Base-by-base conservation (phyloP, 2,113 vertebrate genomes). In the Carlito syrichta region DNA sequence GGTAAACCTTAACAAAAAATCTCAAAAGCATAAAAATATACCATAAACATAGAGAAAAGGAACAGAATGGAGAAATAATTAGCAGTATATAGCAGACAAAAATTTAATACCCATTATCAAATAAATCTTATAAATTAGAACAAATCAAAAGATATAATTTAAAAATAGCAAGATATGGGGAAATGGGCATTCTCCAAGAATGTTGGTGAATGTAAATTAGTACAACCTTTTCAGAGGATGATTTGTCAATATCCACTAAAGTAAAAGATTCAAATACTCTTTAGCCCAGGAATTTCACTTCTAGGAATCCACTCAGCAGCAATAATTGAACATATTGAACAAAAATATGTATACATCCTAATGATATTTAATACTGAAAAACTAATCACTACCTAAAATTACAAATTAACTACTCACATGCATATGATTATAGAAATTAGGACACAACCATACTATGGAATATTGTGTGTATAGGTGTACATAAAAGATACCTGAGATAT, bases 361-460 rank as follows among this genome's bases (percentile, higher is more conserved):
- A 60, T 54, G 68, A 91, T 86, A 83, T 74, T 27, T 38, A 76
- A 96, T 74, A 88, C 22, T 17, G 13, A 85, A 71, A 96, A 93
- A 48, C 7, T 32, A 91, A 6, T 23, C 71, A 92, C 56, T 92
- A 56, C 48, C 25, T 69, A 84, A 79, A 94, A 78, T 60, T 69
- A 77, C 50, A 74, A 87, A 79, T 54, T 90, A 89, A 13, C 7
- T 25, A 88, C 40, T 86, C n/a, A 45, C 19, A 71, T 48, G 25
- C 77, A 50, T 22, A 85, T 69, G 71, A 73, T 76, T 89, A 96
- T 50, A 88, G n/a, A 96, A 86, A 88, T 94, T 58, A 50, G 17
- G 11, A 5, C 62, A 74, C 23, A 62, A 22, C 0, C n/a, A 73
- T 22, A 76, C 4, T 40, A 38, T 50, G 16, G 32, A 74, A 74